Base-by-base conservation (phyloP, 2,113 vertebrate species). In the Shinisaurus crocodilurus region DNA sequence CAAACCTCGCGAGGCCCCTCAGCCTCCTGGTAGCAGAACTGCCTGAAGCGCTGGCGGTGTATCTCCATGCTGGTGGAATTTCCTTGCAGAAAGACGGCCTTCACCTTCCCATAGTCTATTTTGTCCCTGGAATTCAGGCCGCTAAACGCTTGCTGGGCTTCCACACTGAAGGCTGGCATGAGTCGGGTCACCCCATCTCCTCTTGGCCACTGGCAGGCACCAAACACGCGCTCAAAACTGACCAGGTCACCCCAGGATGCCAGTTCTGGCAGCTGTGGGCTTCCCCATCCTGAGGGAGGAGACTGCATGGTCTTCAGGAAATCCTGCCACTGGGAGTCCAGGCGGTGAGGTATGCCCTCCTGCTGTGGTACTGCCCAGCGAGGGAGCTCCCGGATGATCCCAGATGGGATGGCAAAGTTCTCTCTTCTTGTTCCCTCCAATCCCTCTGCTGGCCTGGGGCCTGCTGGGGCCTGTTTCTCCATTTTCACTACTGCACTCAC, bases 41-140 rank as follows among this genome's bases (percentile, higher is more conserved):
- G 83, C 45, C 89, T 69, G 75, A 90, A 90, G 89, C 83, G 83
- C 60, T 86, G 89, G 45, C 89, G 89, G 40, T 90, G 89, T 0
- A 90, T 79, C 37, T 90, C 89, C 2, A 18, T 70, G 75, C 83
- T 43, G 45, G 75, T 37, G n/a, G 83, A 45, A n/a, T 70, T 90
- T 34, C 84, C 83, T 34, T 72, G 89, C 63, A 90, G 27, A n/a
- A 80, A 90, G 63, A n/a, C 37, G 29, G 89, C 29, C 63, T 90
- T 90, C 6, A 79, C 89, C 67, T 79, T 90, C 74, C 89, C 83
- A 9, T 69, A 70, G 25, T 70, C 83, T 32, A 43, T 8, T 80
- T 90, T 86, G 75, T 79, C 89, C 57, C 83, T 90, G 7, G 27
- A 2, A 34, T 23, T 57, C 83, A 57, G 50, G 75, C 45, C 9